A percentile compares a stretch with the other conserved stretches of the same genome.
Conservation (phyloP, 2,113 vertebrate genomes). For the Ochotona princeps region DNA sequence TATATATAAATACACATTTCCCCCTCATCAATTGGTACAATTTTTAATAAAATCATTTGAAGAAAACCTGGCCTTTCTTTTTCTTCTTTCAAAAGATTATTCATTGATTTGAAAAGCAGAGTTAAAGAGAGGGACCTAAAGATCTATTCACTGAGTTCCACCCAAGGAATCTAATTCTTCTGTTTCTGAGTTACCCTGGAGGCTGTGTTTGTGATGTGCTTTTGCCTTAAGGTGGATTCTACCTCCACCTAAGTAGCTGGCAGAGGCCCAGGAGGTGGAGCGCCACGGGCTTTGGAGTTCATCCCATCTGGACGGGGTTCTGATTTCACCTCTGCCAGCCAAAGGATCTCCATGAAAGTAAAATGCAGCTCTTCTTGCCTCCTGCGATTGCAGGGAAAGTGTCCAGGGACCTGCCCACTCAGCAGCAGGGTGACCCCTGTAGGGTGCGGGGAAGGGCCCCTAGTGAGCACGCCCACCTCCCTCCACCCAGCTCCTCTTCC, state of each 20-base stretch:
- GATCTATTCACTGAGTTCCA: too few species aligned
- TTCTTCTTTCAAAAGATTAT: background rate
- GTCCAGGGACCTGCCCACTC: background rate
- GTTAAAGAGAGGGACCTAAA: too few species aligned
- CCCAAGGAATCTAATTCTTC: too few species aligned
- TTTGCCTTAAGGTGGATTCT: background rate
- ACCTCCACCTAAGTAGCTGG: background rate
- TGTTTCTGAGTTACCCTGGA: background rate
- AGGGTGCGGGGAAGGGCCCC: too few species aligned
- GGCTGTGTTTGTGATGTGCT: background rate
- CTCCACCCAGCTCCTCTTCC: background rate
- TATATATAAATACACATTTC: slow-evolving; percentile 79
- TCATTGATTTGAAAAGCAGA: too few species aligned
- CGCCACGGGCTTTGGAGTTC: background rate
- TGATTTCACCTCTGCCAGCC: background rate
- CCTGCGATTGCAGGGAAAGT: background rate
- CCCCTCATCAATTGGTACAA: slow-evolving; percentile 86
- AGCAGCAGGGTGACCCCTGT: too few species aligned
- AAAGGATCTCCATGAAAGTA: background rate
- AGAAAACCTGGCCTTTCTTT: slow-evolving; percentile 71
- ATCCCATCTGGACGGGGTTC: background rate
- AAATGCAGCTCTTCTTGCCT: background rate
- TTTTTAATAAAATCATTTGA: slow-evolving; percentile 91
- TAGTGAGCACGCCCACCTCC: background rate
- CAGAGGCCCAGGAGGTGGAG: background rate